Evolutionary conservation across 2,888 invertebrate genomes (phyloP).

Genomic region (Lymantria monacha): DNA sequence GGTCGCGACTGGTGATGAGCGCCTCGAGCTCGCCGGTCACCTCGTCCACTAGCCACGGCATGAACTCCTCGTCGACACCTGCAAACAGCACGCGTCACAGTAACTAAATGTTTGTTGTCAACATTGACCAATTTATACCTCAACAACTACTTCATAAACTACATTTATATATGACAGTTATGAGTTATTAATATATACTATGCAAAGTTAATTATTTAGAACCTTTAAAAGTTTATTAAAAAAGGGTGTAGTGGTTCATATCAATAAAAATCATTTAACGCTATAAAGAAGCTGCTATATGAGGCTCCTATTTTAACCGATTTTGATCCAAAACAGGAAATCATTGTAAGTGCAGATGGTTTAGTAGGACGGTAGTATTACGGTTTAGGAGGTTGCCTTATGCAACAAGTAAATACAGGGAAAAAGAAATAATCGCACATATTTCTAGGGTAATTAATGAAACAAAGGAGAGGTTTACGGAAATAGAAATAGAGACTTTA

Average conservation of each 20-base stretch:
- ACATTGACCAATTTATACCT: too few relatives aligned
- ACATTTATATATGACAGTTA: too few relatives aligned
- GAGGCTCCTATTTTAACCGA: background rate
- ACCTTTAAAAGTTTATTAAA: background rate
- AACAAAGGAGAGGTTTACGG: background rate
- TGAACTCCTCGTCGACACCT: slow-evolving; percentile 90
- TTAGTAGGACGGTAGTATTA: background rate
- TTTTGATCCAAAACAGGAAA: background rate
- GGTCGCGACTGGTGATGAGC: slow-evolving; percentile 90
- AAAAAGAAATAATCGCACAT: background rate
- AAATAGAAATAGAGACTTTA: background rate
- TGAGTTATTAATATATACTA: too few relatives aligned
- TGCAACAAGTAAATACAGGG: background rate
- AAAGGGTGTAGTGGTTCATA: background rate
- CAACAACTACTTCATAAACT: too few relatives aligned
- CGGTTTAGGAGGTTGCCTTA: background rate
- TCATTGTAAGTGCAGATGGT: background rate
- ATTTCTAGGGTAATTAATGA: background rate
- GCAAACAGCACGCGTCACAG: slow-evolving; percentile 23
- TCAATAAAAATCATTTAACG: background rate
- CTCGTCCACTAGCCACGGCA: slow-evolving; percentile 93
- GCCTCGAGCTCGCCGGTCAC: slow-evolving; percentile 91
- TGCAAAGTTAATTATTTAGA: background rate
- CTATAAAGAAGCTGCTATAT: background rate
- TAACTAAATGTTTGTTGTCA: background rate